Conservation (phyloP, 2,888 invertebrate species). For the Labia minor region DNA sequence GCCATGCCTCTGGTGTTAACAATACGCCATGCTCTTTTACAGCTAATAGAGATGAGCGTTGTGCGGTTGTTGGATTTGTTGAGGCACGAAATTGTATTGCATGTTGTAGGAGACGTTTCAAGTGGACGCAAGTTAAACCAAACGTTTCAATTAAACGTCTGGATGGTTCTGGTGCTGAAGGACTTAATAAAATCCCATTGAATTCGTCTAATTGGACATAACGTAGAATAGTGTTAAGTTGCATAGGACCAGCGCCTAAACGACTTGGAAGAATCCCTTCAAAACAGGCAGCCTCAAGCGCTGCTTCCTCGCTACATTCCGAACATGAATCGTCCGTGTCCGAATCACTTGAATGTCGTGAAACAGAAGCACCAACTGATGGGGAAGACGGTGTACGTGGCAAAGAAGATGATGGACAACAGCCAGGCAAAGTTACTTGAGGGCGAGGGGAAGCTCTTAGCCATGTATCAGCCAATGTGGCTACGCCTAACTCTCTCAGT, state of each 20-base stretch:
- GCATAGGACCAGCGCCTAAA: neutral
- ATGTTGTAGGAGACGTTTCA: constrained; percentile 61
- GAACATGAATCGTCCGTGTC: neutral
- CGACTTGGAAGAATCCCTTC: neutral
- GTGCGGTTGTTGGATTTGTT: neutral
- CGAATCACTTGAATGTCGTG: neutral
- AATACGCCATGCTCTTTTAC: constrained; percentile 77
- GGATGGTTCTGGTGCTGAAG: constrained; percentile 34
- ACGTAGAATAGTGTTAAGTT: constrained; percentile 56
- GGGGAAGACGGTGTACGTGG: neutral
- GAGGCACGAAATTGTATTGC: constrained; percentile 44
- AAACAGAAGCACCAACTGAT: neutral
- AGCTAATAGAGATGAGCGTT: constrained; percentile 49
- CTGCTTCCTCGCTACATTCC: constrained; percentile 15
- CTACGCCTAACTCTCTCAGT: constrained; percentile 62
- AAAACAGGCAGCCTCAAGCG: neutral
- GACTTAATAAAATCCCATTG: constrained; percentile 60
- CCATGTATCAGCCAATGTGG: constrained; percentile 58
- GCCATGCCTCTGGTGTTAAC: constrained; percentile 36
- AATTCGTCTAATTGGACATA: constrained; percentile 61
- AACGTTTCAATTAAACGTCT: neutral
- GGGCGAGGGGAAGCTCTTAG: neutral
- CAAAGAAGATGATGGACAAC: neutral
- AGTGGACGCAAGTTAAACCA: constrained; percentile 37
- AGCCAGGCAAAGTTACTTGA: neutral